These are phyloP conservation scores for Sminthurinus signatus DNA, from an alignment of 1,140 invertebrate genomes.

Conservation along the genomic window DNA sequence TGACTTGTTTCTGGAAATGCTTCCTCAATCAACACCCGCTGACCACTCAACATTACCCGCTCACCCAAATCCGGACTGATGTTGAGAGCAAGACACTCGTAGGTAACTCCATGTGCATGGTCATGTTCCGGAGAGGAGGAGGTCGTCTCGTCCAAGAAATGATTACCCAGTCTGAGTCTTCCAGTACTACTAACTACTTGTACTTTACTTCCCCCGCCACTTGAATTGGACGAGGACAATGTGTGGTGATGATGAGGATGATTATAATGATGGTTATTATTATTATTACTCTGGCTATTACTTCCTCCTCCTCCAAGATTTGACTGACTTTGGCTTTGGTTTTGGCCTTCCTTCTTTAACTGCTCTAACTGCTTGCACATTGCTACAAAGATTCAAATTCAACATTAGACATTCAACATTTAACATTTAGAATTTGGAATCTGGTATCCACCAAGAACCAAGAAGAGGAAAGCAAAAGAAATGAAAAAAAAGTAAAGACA, in stretches of 20 bases:
- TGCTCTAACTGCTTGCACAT: constrained; percentile 69
- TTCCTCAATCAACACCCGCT: constrained; percentile 57
- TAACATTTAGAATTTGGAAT: too few species aligned
- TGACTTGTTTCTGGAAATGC: constrained; percentile 82
- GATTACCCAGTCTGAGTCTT: constrained; percentile 22
- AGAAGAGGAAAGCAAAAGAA: background rate
- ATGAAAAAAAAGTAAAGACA: too few species aligned
- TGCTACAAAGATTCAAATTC: too few species aligned
- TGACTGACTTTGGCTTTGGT: constrained; percentile 36
- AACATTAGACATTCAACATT: too few species aligned
- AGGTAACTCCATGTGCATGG: constrained; percentile 43
- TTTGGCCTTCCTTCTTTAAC: constrained; percentile 59
- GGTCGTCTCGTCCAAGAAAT: constrained; percentile 29
- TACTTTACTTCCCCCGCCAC: constrained; percentile 13
- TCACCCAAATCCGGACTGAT: constrained; percentile 83
- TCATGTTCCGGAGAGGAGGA: constrained; percentile 14
- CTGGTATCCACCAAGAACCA: too few species aligned
- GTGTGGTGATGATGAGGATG: constrained; percentile 34
- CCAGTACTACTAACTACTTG: constrained; percentile 25
- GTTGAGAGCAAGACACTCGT: constrained; percentile 79
- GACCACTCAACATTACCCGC: constrained; percentile 75
- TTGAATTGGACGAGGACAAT: constrained; percentile 43
- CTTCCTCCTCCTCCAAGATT: background rate
- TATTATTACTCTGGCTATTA: constrained; percentile 10
- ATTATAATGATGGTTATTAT: constrained; percentile 2